Base-by-base conservation (phyloP, 92 coral and sea anemone species). In the Paragorgia papillata region DNA sequence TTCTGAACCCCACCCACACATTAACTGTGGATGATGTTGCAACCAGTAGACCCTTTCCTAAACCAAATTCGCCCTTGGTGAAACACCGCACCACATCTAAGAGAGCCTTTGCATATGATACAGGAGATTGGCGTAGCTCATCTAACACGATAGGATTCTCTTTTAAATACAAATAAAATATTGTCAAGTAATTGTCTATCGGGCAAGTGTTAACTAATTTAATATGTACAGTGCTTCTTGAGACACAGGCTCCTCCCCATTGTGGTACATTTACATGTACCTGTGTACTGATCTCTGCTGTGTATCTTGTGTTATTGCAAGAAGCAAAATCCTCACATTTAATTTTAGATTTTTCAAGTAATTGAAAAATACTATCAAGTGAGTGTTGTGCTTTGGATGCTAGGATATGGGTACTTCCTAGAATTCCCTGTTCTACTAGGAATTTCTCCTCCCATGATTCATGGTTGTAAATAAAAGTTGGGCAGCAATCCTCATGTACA, bases 171-270 rank as follows among this genome's bases (percentile, higher is more conserved):
- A 62, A 43, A 25, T 62, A 62, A 34, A 62, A 62, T 10, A 62
- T 62, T 62, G 68, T 62, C 21, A 62, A 62, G 24, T 62, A 62
- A n/a, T 62, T 62, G 68, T 62, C 68, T 31, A 62, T 31, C 32
- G 68, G 68, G 18, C 68, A 62, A 1, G 46, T 62, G 68, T 62
- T 62, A 13, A 62, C n/a, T 25, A 62, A 62, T 31, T 34, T 62
- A 1, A 31, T 24, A n/a, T 9, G 3, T 0, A 34, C n/a, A 15
- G 28, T 34, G 4, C 34, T 43, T 28, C 17, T 9, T 31, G 32
- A 34, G 17, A 28, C 6, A 6, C 40, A 39, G 10, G 20, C 33
- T 28, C 68, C 68, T 9, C 46, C 68, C 44, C 68, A 62, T 62
- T 30, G 28, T 62, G 68, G 46, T 25, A 31, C 68, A 30, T 20